phyloP scores from a whole-genome alignment of 2,888 invertebrate genomes.

The Timema cristinae region DNA sequence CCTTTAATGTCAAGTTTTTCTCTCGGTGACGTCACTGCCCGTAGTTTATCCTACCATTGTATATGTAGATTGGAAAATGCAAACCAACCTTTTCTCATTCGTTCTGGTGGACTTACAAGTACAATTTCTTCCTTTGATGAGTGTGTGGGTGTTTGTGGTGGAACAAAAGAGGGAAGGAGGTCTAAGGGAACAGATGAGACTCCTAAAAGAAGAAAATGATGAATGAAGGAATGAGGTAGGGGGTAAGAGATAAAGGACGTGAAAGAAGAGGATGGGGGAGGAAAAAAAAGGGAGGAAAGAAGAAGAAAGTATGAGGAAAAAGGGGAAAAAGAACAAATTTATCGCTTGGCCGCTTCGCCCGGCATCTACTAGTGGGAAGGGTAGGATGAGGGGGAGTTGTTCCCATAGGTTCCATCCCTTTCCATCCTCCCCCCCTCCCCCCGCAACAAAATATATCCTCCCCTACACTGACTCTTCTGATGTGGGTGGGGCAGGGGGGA shows the following conservation, averaged over 20 bases:
- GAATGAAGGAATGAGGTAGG: background rate
- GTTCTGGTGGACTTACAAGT: too few species aligned
- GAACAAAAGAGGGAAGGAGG: too few species aligned
- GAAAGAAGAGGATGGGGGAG: background rate
- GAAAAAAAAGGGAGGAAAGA: conserved; percentile 8
- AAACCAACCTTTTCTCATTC: too few species aligned
- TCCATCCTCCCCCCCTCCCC: background rate
- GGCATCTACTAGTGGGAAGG: conserved; percentile 1
- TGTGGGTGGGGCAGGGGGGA: background rate
- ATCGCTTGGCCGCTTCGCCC: conserved; percentile 16
- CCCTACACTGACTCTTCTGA: background rate
- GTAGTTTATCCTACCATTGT: too few species aligned
- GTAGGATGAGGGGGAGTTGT: too few species aligned
- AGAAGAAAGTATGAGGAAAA: background rate
- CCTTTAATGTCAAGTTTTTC: too few species aligned
- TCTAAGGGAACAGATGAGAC: too few species aligned
- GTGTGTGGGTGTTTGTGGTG: too few species aligned
- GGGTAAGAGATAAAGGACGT: background rate
- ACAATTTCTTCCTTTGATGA: too few species aligned
- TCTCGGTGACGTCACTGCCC: too few species aligned
- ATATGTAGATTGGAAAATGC: too few species aligned
- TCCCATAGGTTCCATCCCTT: background rate
- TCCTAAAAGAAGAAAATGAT: too few species aligned
- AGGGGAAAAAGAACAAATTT: conserved; percentile 9
- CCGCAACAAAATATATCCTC: background rate